phyloP scores from a whole-genome alignment of 2,888 invertebrate genomes.

The Pegoplata infirma region DNA sequence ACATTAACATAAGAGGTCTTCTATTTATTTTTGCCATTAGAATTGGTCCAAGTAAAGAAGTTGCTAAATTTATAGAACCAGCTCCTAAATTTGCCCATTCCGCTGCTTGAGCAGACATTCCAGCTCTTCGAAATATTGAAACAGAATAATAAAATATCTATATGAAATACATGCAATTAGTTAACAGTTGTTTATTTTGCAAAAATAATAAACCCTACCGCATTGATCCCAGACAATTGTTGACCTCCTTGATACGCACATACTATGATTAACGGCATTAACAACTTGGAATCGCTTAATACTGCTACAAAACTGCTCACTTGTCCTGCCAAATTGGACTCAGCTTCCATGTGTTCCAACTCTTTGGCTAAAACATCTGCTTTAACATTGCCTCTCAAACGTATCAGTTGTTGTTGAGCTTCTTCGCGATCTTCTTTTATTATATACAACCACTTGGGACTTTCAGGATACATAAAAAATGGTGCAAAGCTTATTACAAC shows the following conservation, averaged over 20 bases:
- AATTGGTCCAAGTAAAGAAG: conserved; percentile 82
- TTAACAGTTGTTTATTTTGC: too few relatives aligned
- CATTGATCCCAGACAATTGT: conserved; percentile 94
- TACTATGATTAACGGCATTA: conserved; percentile 87
- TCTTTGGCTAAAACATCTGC: conserved; percentile 81
- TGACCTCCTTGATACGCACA: conserved; percentile 87
- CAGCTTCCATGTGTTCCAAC: conserved; percentile 81
- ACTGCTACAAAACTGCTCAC: conserved; percentile 82
- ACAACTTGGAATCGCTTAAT: conserved; percentile 80
- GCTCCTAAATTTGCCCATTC: conserved; percentile 89
- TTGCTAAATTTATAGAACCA: conserved; percentile 84
- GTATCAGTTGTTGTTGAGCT: conserved; percentile 83
- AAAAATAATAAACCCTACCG: too few relatives aligned
- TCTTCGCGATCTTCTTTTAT: conserved; percentile 82
- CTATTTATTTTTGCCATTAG: conserved; percentile 84
- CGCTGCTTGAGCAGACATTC: conserved; percentile 80
- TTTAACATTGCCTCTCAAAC: conserved; percentile 81
- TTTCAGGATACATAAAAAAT: conserved; percentile 88
- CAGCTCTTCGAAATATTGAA: conserved; percentile 86
- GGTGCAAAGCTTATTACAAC: conserved; percentile 82
- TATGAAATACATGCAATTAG: conserved; percentile 73
- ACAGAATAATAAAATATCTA: conserved; percentile 89
- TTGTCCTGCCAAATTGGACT: conserved; percentile 74
- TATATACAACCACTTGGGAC: conserved; percentile 91
- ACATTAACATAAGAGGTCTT: conserved; percentile 83